phyloP scores from a whole-genome alignment of 2,888 invertebrate species.

The Hemaris fuciformis region DNA sequence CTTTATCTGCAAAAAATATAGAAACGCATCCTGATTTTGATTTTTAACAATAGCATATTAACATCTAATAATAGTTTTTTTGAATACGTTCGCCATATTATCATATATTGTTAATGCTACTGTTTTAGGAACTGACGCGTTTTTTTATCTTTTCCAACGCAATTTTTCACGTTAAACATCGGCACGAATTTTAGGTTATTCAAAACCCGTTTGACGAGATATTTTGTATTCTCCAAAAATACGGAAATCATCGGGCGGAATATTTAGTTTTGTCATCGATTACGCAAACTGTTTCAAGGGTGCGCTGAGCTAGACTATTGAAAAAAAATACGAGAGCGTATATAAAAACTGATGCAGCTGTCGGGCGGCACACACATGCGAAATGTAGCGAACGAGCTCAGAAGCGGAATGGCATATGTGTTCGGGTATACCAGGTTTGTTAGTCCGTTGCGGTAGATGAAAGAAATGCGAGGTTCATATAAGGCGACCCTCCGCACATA shows the following conservation, averaged over 20 bases:
- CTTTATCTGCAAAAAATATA: conserved; percentile 12
- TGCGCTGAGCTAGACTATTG: conserved; percentile 71
- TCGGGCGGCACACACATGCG: conserved; percentile 79
- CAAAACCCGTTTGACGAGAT: conserved; percentile 31
- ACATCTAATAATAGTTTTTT: conserved; percentile 27
- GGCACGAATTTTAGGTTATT: conserved; percentile 2
- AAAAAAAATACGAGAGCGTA: conserved; percentile 79
- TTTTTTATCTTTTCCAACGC: conserved; percentile 12
- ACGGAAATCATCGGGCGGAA: conserved; percentile 81
- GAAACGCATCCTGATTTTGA: conserved; percentile 23
- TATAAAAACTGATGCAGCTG: conserved; percentile 81
- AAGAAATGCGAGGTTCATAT: conserved; percentile 33
- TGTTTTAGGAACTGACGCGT: conserved; percentile 2
- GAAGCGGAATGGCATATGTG: conserved; percentile 53
- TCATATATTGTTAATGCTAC: conserved; percentile 22
- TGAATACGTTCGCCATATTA: conserved; percentile 32
- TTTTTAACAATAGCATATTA: conserved; percentile 29
- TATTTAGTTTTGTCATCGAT: conserved; percentile 82
- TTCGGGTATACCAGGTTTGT: conserved; percentile 24
- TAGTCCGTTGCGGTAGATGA: conserved; percentile 42
- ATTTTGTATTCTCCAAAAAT: conserved; percentile 69
- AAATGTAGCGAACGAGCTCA: conserved; percentile 61
- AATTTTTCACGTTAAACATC: conserved; percentile 23
- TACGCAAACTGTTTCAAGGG: conserved; percentile 83
- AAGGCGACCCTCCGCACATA: conserved; percentile 63